phyloP scores from a whole-genome alignment of 2,888 invertebrate species.

The Hesperia comma region DNA sequence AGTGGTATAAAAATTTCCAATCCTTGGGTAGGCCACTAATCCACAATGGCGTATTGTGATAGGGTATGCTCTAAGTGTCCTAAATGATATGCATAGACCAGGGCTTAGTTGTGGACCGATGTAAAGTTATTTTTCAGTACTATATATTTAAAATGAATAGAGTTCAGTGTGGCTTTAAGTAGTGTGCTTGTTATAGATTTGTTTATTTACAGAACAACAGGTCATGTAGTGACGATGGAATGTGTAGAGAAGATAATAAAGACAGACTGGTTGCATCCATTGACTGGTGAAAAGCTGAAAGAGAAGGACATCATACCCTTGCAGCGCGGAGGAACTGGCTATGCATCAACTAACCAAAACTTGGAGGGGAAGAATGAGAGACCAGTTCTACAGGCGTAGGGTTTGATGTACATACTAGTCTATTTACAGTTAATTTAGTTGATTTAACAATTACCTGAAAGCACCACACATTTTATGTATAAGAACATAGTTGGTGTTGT shows the following conservation, averaged over 20 bases:
- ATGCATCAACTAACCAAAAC: constrained; percentile 92
- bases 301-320: constrained; percentile 96
- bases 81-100: no score
- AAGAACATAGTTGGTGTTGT: no score
- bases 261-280: constrained; percentile 98
- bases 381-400: constrained; percentile 92
- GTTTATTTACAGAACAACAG: constrained; percentile 85
- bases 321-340: constrained; percentile 98
- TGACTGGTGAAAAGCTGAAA: constrained; percentile 91
- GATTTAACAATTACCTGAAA: background rate
- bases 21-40: no score
- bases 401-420: background rate
- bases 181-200: background rate
- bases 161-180: constrained; percentile 31
- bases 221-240: constrained; percentile 97
- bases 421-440: background rate
- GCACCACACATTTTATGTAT: background rate
- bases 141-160: no score
- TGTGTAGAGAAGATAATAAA: constrained; percentile 98
- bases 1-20: no score
- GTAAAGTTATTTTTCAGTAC: no score
- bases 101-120: no score
- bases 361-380: constrained; percentile 92
- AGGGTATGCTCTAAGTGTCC: no score
- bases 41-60: no score